Evolutionary conservation across 2,113 vertebrate genomes (phyloP).

Genomic region (Coracopsis vasa): DNA sequence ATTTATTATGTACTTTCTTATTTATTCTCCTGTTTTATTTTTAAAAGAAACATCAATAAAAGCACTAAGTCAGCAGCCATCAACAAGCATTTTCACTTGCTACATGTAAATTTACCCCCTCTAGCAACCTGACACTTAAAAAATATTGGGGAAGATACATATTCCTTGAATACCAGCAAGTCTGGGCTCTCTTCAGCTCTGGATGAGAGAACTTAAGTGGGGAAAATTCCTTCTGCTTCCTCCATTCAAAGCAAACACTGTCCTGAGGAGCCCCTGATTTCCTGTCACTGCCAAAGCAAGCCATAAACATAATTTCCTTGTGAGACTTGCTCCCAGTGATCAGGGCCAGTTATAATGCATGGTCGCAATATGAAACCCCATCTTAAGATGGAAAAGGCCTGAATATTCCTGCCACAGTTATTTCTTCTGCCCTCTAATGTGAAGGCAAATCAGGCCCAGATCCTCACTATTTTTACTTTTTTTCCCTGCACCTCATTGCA

Average conservation of each 20-base stretch:
- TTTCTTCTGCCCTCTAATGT: neutral
- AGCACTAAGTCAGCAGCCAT: neutral
- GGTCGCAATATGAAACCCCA: fast-evolving
- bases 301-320: neutral
- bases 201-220: neutral
- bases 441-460: neutral
- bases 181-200: neutral
- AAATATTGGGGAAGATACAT: neutral
- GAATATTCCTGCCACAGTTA: neutral
- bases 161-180: neutral
- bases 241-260: neutral
- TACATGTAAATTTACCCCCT: neutral
- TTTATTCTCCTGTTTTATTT: neutral
- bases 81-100: neutral
- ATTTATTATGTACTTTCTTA: neutral
- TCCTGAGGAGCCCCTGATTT: neutral
- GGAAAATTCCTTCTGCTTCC: neutral
- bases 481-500: neutral
- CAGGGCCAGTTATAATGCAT: neutral
- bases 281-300: neutral
- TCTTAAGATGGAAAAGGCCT: neutral
- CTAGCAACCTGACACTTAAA: neutral
- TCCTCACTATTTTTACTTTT: neutral
- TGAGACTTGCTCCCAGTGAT: neutral
- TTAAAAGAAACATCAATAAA: neutral